Evolutionary conservation across 2,797 vertebrate species (phyloP), one percentile per base, ranked within the genome.

Genomic region (Gobio occitaniae): DNA sequence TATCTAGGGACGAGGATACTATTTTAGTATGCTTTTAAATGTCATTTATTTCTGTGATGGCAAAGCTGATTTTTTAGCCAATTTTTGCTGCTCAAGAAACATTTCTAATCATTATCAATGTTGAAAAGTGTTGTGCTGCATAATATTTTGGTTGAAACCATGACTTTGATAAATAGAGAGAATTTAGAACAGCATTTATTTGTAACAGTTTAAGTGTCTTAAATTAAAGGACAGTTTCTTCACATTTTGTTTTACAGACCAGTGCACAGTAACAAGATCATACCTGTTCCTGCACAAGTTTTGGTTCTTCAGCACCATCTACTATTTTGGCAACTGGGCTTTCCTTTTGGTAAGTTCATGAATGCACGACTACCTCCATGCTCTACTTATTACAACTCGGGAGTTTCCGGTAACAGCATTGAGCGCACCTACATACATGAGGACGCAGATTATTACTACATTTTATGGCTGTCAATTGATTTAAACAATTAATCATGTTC

Each of bases 201-300:
- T 63, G 5, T 65, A 32, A 65, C 12, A 29, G 6, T 25, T 25
- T 12, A 25, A 54, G 19, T 19, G 6, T 19, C 17, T 19, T 52
- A 17, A 74, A 74, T 48, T 12, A 6, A 32, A 38, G 2, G 59
- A 11, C 13, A 4, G 1, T 79, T 83, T 75, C 21, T 44, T 61
- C 11, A 11, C 15, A 12, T 84, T 88, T 80, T 88, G 91, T 17
- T 29, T 94, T 92, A 80, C 92, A 99, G 98, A 99, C 89, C 95
- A 99, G 81, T 99, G 98, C 91, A 97, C 93, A 4, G 95, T 99
- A 88, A 99, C 98, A 11, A 95, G 98, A 87, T 97, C 97, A 0
- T 99, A 99, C 86, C 95, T 99, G 3, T 99, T 99, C 89, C 97
- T 99, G 83, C 98, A 99, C 93, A 98, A 99, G 91, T 99, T 99